Conservation (phyloP, 2,113 vertebrate species). For the Danio rerio region GRCz12tu NC_133178.1:38358501-38359000, state of each 20-base stretch:
- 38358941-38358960: background rate
- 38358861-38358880: conserved; percentile 59
- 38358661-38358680: no score
- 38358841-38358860: conserved; percentile 49
- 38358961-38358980: background rate
- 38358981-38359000: conserved; percentile 4
- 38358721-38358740: background rate
- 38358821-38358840: conserved; percentile 46
- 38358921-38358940: conserved; percentile 63
- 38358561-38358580: background rate
- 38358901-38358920: conserved; percentile 61
- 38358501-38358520: background rate
- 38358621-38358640: background rate
- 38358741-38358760: background rate
- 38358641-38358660: no score
- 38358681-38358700: background rate
- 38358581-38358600: no score
- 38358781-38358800: background rate
- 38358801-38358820: conserved; percentile 1
- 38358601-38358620: background rate
- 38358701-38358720: background rate
- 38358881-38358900: conserved; percentile 61
- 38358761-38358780: background rate
- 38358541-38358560: background rate
- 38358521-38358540: background rate